These are phyloP conservation scores for Istiophorus platypterus DNA, from an alignment of 2,113 vertebrate species.

Conservation along the genomic window DNA sequence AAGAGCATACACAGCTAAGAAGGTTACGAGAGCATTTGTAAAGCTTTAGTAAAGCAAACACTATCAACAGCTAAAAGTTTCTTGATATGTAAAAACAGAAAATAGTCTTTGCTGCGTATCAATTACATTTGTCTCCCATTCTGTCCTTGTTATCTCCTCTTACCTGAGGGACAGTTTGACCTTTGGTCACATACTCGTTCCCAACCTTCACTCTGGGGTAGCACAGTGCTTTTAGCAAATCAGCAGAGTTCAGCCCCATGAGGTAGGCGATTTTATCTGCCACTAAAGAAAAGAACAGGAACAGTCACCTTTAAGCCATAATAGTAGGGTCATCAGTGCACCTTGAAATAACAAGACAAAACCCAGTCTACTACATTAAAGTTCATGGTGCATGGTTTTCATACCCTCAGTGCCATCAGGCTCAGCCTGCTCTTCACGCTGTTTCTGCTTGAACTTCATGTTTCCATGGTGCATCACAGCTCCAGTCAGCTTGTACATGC, in stretches of 20 bases:
- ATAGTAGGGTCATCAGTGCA: too few relatives aligned
- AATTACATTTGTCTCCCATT: not conserved
- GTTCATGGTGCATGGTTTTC: not conserved
- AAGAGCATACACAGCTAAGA: not conserved
- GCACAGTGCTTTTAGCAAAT: constrained; percentile 83
- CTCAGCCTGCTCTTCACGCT: constrained; percentile 91
- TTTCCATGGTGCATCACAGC: constrained; percentile 91
- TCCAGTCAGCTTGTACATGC: constrained; percentile 90
- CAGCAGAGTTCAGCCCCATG: constrained; percentile 86
- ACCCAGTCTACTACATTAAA: not conserved
- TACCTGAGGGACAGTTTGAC: constrained; percentile 86
- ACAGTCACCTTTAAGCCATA: not conserved
- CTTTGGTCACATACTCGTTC: constrained; percentile 85
- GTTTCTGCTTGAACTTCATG: constrained; percentile 94
- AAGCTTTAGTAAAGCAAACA: not conserved
- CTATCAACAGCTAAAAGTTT: not conserved
- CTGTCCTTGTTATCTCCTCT: not conserved
- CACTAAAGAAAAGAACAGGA: constrained; percentile 59
- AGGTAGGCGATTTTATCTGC: constrained; percentile 86
- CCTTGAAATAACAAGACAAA: not conserved
- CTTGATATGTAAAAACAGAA: not conserved
- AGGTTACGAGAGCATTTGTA: not conserved
- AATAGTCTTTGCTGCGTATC: not conserved
- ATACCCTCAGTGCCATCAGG: constrained; percentile 91
- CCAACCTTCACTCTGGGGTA: constrained; percentile 86